These are phyloP conservation scores for Lagodon rhomboides DNA, from an alignment of 2,797 vertebrate genomes.

Conservation along the genomic window DNA sequence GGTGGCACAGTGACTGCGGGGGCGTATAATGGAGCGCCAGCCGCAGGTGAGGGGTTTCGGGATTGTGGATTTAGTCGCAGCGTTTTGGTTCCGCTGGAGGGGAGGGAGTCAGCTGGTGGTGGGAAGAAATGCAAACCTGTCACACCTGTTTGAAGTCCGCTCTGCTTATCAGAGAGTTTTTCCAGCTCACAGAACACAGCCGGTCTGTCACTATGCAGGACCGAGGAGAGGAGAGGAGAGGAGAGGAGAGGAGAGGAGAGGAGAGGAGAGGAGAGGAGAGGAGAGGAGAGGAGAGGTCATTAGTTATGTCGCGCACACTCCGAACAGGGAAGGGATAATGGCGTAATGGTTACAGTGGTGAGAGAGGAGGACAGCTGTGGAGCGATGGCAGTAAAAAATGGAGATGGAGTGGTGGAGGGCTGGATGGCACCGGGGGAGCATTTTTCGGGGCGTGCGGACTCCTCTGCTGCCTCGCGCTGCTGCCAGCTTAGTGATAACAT, in stretches of 20 bases:
- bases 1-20: conserved; percentile 39
- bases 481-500: conserved; percentile 81
- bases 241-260: conserved; percentile 7
- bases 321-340: conserved; percentile 61
- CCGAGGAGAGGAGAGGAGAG: conserved; percentile 23
- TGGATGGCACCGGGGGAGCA: conserved; percentile 60
- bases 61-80: conserved; percentile 54
- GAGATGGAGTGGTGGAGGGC: conserved; percentile 62
- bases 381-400: conserved; percentile 66
- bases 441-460: conserved; percentile 69
- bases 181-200: conserved; percentile 56
- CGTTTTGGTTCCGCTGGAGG: conserved; percentile 51
- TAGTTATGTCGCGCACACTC: conserved; percentile 51
- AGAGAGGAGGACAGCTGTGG: conserved; percentile 67
- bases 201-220: conserved; percentile 29
- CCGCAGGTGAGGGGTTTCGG: conserved; percentile 44
- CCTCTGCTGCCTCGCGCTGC: conserved; percentile 72
- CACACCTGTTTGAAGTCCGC: conserved; percentile 74
- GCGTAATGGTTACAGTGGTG: conserved; percentile 62
- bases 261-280: conserved; percentile 13
- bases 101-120: conserved; percentile 40
- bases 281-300: conserved; percentile 16
- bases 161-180: conserved; percentile 67
- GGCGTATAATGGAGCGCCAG: conserved; percentile 34
- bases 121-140: conserved; percentile 68